A percentile compares a stretch with the other conserved stretches of the same genome.
Conservation (phyloP, 2,113 vertebrate genomes). For the Abramis brama region DNA sequence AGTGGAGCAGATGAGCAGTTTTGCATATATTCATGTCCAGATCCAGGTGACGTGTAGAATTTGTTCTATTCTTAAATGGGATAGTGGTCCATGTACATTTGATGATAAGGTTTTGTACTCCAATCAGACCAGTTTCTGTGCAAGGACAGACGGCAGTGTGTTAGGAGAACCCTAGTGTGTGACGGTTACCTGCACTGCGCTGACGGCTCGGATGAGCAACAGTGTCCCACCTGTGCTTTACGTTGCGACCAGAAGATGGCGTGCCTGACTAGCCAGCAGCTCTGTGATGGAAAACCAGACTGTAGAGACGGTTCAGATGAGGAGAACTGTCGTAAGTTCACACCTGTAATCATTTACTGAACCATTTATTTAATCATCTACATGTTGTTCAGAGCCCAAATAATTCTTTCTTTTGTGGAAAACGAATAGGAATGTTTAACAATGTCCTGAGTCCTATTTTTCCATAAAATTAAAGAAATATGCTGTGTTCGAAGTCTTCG, state of each 20-base stretch:
- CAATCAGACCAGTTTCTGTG: conserved; percentile 79
- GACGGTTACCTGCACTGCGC: conserved; percentile 81
- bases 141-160: conserved; percentile 68
- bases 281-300: conserved; percentile 83
- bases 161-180: conserved; percentile 70
- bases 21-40: conserved; percentile 44
- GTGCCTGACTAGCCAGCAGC: conserved; percentile 74
- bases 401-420: no score
- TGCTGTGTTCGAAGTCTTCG: no score
- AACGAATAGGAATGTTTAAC: no score
- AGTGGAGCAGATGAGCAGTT: conserved; percentile 53
- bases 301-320: conserved; percentile 82
- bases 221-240: conserved; percentile 65
- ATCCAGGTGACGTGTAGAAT: conserved; percentile 31
- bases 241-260: conserved; percentile 70
- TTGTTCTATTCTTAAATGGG: neutral
- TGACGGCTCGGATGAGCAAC: conserved; percentile 82
- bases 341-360: neutral
- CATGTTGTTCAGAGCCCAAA: neutral
- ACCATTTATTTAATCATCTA: neutral
- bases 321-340: conserved; percentile 44
- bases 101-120: neutral
- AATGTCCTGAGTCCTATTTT: no score
- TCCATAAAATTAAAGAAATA: no score
- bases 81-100: no score